Base-by-base conservation (phyloP, 2,113 vertebrate genomes). In the Pelobates fuscus region DNA sequence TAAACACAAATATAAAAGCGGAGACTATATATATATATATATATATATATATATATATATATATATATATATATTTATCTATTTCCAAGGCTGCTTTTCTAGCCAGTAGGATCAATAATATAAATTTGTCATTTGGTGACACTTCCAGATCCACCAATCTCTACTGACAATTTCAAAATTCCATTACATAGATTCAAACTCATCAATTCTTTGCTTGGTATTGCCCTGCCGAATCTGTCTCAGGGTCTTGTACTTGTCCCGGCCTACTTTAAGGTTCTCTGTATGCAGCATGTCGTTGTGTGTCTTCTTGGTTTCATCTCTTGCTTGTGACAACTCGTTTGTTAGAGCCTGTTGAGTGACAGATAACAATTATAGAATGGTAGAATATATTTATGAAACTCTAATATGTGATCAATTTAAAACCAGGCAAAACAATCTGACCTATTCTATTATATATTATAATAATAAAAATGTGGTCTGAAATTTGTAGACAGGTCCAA, bases 141-240 rank as follows among this genome's bases (percentile, higher is more conserved):
- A 83, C 86, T 79, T 85, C 83, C 89, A 84, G 78, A 83, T 83
- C 83, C 83, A 84, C 83, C 60, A 77, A 81, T 63, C 68, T 78
- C 80, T 82, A 78, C 26, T 64, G 67, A 67, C 25, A 14, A n/a
- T 26, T 17, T 8, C 0, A 62, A 23, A 62, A 17, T 5, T 18
- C 4, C 14, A 80, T 89, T 95, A 98, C 91, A 98, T 92, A n/a
- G 96, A 92, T 82, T 98, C 96, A 25, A 98, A 98, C 88, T 99
- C 97, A 3, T 98, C 95, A 2, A 98, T 98, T 78, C 95, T 93
- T 91, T 98, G 97, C 92, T 98, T 98, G 80, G 97, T 98, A 92
- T 97, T 98, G 82, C 97, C 97, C 87, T 93, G 92, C 2, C 96
- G 87, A 84, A 99, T 99, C 90, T 98, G 96, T 79, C 94, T 88